Conservation (phyloP, 2,797 vertebrate species). For the Peromyscus melanophrys region DNA sequence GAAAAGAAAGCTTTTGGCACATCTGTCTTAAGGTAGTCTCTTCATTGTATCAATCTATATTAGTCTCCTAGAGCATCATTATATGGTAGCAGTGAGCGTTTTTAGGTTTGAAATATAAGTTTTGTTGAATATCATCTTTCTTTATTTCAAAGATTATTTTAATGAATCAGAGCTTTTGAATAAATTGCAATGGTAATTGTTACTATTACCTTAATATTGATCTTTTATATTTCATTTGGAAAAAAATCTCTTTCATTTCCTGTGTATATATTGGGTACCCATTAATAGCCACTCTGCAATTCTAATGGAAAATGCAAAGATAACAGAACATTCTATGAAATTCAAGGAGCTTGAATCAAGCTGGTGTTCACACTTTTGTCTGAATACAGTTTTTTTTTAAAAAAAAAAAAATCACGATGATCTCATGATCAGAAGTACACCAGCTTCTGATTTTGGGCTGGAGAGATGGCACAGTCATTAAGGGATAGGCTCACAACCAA, state of each 20-base stretch:
- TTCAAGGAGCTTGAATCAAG: not conserved
- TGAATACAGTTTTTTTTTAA: not conserved
- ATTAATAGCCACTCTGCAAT: not conserved
- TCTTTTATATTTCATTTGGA: not conserved
- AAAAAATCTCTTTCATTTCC: not conserved
- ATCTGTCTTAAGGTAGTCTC: not conserved
- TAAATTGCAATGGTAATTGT: not conserved
- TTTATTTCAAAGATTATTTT: conserved; percentile 64
- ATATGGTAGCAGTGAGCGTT: not conserved
- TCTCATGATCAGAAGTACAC: not conserved
- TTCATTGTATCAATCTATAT: not conserved
- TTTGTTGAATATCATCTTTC: not conserved
- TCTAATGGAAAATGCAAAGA: not conserved
- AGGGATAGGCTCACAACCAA: not conserved
- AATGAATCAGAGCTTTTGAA: conserved; percentile 4
- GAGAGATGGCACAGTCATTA: not conserved
- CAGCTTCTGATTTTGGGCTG: not conserved
- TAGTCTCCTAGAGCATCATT: not conserved
- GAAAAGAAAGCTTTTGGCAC: not conserved
- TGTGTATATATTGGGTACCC: not conserved
- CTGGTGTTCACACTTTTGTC: not conserved
- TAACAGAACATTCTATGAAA: not conserved
- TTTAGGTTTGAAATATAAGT: not conserved
- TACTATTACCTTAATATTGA: conserved; percentile 28
- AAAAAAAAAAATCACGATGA: not conserved